A percentile compares a stretch with the other conserved stretches of the same genome.
Evolutionary conservation across 2,888 invertebrate genomes (phyloP).

Genomic region (Argyra leucocephala): DNA sequence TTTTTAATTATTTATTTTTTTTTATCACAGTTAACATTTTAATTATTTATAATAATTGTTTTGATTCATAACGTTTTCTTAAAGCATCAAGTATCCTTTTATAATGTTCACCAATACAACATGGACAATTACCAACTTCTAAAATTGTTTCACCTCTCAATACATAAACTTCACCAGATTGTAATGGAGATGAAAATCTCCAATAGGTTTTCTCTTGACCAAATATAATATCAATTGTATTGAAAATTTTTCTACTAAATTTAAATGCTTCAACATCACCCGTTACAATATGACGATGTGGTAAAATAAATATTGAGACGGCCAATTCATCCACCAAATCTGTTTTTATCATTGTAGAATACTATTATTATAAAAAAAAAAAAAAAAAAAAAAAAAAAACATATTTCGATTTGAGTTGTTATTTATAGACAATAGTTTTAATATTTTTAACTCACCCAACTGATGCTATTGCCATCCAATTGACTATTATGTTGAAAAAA

Average conservation of each 20-base stretch:
- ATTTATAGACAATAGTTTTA: no score
- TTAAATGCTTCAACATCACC: background rate
- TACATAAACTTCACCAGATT: background rate
- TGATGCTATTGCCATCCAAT: background rate
- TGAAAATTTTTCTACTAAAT: background rate
- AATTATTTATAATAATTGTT: background rate
- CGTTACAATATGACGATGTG: background rate
- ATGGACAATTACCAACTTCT: background rate
- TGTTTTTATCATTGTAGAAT: background rate
- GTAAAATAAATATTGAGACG: background rate
- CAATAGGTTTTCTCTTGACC: background rate
- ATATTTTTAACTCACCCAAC: no score
- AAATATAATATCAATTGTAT: background rate
- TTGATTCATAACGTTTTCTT: background rate
- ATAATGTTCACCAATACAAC: background rate
- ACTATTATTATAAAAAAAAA: no score
- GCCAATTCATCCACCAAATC: background rate
- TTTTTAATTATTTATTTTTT: no score
- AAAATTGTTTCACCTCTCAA: background rate
- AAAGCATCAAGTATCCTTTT: background rate
- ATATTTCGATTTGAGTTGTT: no score
- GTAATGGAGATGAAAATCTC: background rate
- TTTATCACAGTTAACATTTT: no score
- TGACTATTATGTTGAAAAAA: background rate
- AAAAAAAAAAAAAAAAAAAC: no score